A percentile compares a stretch with the other conserved stretches of the same genome.
Evolutionary conservation across 2,888 invertebrate species (phyloP).

Genomic region (Agonopterix subpropinquella): DNA sequence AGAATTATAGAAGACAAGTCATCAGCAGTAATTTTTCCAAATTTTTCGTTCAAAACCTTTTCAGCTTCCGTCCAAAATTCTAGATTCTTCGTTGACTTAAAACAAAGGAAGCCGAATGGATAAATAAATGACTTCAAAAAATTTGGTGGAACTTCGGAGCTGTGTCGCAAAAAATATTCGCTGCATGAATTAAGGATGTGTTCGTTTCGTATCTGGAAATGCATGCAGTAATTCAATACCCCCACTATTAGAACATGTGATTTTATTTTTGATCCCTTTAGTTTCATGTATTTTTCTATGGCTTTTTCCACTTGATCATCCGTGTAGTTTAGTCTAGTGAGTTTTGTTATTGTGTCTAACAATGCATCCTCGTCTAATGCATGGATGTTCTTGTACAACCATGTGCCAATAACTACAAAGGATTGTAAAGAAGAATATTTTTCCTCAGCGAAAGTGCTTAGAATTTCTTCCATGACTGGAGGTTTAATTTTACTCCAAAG

Average conservation of each 20-base stretch:
- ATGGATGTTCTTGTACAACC: conserved; percentile 78
- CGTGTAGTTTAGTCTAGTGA: conserved; percentile 70
- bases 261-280: conserved; percentile 60
- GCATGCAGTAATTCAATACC: conserved; percentile 77
- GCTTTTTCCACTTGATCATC: conserved; percentile 75
- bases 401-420: conserved; percentile 60
- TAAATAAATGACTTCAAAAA: conserved; percentile 75
- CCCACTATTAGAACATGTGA: conserved; percentile 75
- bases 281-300: conserved; percentile 77
- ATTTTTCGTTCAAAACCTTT: conserved; percentile 66
- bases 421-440: conserved; percentile 58
- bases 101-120: conserved; percentile 78
- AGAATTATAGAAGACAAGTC: conserved; percentile 77
- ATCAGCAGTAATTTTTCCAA: conserved; percentile 72
- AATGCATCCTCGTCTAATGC: conserved; percentile 73
- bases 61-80: conserved; percentile 77
- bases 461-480: conserved; percentile 61
- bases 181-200: conserved; percentile 75
- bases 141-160: conserved; percentile 59
- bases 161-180: conserved; percentile 71
- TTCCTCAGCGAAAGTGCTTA: conserved; percentile 53
- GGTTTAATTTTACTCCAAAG: conserved; percentile 74
- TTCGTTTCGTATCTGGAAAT: conserved; percentile 74
- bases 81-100: conserved; percentile 59
- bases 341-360: conserved; percentile 69